Evolutionary conservation across 2,888 invertebrate species (phyloP), one percentile per base, ranked within the genome.

Genomic region (Silvanus unidentatus): DNA sequence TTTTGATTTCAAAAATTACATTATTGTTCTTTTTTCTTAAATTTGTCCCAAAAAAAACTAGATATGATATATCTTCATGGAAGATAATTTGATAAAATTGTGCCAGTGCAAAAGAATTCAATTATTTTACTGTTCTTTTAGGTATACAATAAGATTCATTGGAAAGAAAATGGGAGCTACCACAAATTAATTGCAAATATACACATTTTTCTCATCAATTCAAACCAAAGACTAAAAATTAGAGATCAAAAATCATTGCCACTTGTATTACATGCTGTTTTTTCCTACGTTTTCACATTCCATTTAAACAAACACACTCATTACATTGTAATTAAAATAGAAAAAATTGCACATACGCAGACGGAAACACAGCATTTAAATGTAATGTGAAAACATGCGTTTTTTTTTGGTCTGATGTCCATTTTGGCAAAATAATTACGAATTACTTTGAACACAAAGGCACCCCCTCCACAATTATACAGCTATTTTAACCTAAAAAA

Each of bases 241-340:
- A 66, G 68, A 69, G 69, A 69, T 69, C 68, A 70, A 69, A 64
- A 63, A 64, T 60, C 66, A 70, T 70, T 70, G 70, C 70, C 69
- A 68, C 69, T 63, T 66, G 62, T 65, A 62, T 59, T 52, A 37
- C 45, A 55, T 49, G 4, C 4, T 32, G 5, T 32, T 32, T 32
- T 32, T 32, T 3, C 10, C 8, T 22, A 37, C 14, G 12, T 37
- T 37, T 37, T 37, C 37, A 37, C 16, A 37, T 37, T 16, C n/a
- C n/a, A 27, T 36, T 44, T 35, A 43, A 42, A 44, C 43, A 44
- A 42, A 47, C 40, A 38, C 39, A 28, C 16, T 29, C 41, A 43
- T 49, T 14, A 32, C 36, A 32, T 43, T 34, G 34, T 13, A 34
- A 32, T 32, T 32, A n/a, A 32, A 32, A 13, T 12, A 32, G 13